Evolutionary conservation across 1,140 invertebrate species (phyloP), one percentile per base, ranked within the genome.

Genomic region (Musca vetustissima): DNA sequence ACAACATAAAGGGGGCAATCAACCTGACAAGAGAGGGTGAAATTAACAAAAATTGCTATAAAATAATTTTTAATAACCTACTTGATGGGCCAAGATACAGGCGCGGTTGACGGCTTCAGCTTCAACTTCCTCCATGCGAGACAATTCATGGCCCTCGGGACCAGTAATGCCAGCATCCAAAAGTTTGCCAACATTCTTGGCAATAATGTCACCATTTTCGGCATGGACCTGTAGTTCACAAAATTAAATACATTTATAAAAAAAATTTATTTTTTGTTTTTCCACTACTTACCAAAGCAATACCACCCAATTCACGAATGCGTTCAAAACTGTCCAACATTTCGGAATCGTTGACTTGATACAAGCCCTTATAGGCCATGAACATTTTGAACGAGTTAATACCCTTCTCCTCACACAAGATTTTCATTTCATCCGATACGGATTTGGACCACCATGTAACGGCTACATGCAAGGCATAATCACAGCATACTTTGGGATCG

Each of bases 321-420:
- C 86, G 84, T 73, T 93, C 91, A 76, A 98, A 94, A 2, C 89
- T 88, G 70, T 91, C 88, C 75, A 96, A 93, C 11, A 99, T 84
- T 70, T 98, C 94, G 24, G 89, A 85, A 83, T 99, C 98, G 70
- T 89, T 87, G n/a, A 99, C 84, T 93, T 98, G 97, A 79, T 92
- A 93, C 0, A 89, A 79, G 76, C 94, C 94, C 77, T 92, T 93
- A 81, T 99, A 98, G 1, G 97, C 96, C 93, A 99, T 97, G 84
- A 98, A 99, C 88, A 96, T 91, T 85, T 99, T 99, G 84, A 98
- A 99, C 0, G 97, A 98, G 84, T 98, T 99, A 32, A 99, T 86
- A 2, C 98, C 97, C 84, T 91, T 88, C 50, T 92, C 87, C 59
- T 89, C 88, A 71, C 89, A 89, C 70, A 97, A 85, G 64, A 89